Conservation (phyloP, 2,797 vertebrate genomes). For the Chloroceryle amazona region DNA sequence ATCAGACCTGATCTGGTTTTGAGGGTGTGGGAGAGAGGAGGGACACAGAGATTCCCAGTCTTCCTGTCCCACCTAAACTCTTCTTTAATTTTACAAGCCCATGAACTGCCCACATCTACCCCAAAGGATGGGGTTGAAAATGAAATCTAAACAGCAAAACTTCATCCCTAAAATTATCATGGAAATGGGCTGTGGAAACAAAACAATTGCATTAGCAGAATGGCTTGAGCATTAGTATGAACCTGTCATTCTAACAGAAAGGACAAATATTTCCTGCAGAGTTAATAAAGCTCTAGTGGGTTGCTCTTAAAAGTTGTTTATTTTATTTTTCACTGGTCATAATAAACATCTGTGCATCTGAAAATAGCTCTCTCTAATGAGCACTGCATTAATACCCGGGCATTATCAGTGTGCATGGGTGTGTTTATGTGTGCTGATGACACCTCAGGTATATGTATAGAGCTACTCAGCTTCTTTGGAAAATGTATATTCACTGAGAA, state of each 20-base stretch:
- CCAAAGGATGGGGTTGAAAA: not conserved
- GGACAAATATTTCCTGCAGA: conserved; percentile 25
- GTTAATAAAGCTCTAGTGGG: not conserved
- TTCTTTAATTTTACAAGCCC: not conserved
- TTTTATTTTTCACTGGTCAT: conserved; percentile 50
- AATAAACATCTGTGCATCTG: conserved; percentile 37
- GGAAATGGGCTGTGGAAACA: not conserved
- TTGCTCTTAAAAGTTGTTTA: conserved; percentile 48
- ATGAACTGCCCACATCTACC: not conserved
- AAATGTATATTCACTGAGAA: not conserved
- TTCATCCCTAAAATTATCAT: not conserved
- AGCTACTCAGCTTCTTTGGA: not conserved
- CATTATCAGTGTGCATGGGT: conserved; percentile 1
- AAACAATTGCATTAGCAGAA: not conserved
- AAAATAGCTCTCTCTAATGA: conserved; percentile 41
- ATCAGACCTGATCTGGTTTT: not conserved
- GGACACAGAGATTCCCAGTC: not conserved
- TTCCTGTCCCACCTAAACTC: not conserved
- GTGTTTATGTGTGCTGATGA: conserved; percentile 4
- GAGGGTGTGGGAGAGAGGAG: not conserved
- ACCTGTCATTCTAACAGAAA: not conserved
- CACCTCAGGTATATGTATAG: not conserved
- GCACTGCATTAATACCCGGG: not conserved
- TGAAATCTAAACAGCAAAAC: not conserved
- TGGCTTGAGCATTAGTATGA: not conserved